These are phyloP conservation scores for Linnaemya vulpina DNA, from an alignment of 2,888 invertebrate species.

Conservation along the genomic window DNA sequence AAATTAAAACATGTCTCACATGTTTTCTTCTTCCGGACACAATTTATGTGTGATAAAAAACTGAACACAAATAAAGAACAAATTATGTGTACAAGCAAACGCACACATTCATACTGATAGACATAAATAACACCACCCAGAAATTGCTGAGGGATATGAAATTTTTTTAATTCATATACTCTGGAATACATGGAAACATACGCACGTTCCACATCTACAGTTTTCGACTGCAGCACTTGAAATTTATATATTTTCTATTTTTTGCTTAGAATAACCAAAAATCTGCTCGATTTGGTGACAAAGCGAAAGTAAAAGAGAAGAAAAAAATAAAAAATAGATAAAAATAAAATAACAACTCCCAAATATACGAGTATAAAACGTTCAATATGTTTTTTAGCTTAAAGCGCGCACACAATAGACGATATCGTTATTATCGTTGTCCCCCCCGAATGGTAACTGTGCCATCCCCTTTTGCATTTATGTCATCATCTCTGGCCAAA, in stretches of 20 bases:
- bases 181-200: conserved; percentile 9
- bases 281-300: conserved; percentile 61
- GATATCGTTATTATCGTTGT: conserved; percentile 42
- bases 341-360: conserved; percentile 46
- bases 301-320: too few relatives aligned
- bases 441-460: conserved; percentile 5
- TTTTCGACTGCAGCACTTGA: conserved; percentile 1
- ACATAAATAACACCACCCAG: conserved; percentile 53
- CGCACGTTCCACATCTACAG: conserved; percentile 9
- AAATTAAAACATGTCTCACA: conserved; percentile 69
- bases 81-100: neutral
- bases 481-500: conserved; percentile 59
- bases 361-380: conserved; percentile 55
- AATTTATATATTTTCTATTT: conserved; percentile 1
- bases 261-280: neutral
- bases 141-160: conserved; percentile 56
- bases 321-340: conserved; percentile 41
- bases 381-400: conserved; percentile 59
- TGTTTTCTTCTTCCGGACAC: conserved; percentile 56
- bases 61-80: conserved; percentile 22
- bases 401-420: conserved; percentile 47
- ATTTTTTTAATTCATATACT: conserved; percentile 58
- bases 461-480: conserved; percentile 15
- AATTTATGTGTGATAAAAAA: conserved; percentile 61
- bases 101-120: neutral